Conservation (phyloP, 2,113 vertebrate genomes). For the Sceloporus undulatus region DNA sequence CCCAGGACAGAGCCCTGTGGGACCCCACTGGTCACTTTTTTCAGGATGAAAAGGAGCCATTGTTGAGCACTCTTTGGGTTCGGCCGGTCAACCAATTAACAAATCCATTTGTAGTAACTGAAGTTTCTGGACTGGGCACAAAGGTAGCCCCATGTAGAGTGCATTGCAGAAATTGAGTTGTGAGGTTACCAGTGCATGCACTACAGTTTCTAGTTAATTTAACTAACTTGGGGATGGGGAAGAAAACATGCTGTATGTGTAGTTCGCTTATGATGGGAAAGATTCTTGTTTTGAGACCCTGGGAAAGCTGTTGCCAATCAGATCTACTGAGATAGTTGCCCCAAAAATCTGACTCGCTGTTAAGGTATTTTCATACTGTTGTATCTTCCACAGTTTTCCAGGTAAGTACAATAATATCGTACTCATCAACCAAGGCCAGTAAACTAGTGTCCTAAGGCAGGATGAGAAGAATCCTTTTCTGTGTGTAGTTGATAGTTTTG, state of each 20-base stretch:
- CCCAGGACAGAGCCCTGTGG: too few species aligned
- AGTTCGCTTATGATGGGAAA: background rate
- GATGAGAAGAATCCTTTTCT: background rate
- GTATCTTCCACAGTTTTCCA: background rate
- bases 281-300: too few species aligned
- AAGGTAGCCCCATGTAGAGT: too few species aligned
- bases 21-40: too few species aligned
- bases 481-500: background rate
- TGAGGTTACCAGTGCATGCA: too few species aligned
- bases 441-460: background rate
- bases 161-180: too few species aligned
- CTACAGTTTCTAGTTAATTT: background rate
- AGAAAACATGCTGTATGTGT: background rate
- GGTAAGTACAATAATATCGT: background rate
- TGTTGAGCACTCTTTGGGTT: too few species aligned
- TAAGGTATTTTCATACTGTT: background rate
- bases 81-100: too few species aligned
- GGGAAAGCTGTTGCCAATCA: background rate
- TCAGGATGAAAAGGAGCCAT: too few species aligned
- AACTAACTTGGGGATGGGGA: background rate
- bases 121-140: too few species aligned
- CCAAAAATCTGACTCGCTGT: background rate
- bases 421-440: conserved; percentile 42
- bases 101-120: too few species aligned
- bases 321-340: background rate